Base-by-base conservation (phyloP, 2,888 invertebrate genomes). In the Hemithea aestivaria region DNA sequence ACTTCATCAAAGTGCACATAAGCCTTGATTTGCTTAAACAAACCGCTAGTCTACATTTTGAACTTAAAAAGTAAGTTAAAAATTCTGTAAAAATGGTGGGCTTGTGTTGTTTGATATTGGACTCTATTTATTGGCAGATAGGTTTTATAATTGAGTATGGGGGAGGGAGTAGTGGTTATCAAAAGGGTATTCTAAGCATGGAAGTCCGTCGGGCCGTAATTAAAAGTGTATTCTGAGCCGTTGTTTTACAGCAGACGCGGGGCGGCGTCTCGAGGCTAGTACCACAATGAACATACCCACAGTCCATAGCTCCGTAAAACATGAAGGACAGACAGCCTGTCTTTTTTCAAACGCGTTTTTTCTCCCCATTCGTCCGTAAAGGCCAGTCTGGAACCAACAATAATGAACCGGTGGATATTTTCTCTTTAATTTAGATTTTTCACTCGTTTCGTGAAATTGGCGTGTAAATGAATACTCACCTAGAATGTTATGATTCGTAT, bases 181-280 rank as follows among this genome's bases (percentile, higher is more conserved):
- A 70, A 73, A 68, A 66, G 72, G 65, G 43, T 66, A 61, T 66
- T 67, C 67, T 66, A 72, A 68, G 66, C 67, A 58, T 56, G 56
- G 66, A 47, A 52, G 64, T 56, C 64, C 69, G 70, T 63, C 66
- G 53, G 58, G 50, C 59, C 56, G 68, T 74, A 73, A 73, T 74
- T 74, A 73, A 73, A 73, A 69, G 67, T 65, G 72, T 71, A 69
- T 73, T 70, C 66, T 61, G 65, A 62, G 57, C 58, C 58, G 70
- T 73, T 72, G 73, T 73, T 73, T 71, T 70, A 73, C 63, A 64
- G 61, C 66, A 60, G 59, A 35, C 39, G 39, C 38, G 25, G 30
- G 10, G 35, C 27, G 35, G 62, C 64, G 69, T 72, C 72, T 72
- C 68, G 64, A 60, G 53, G 62, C 65, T 57, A 54, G 60, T 56